Percentiles rank a stretch among this genome's conserved stretches.
These are phyloP conservation scores for Drosophila yakuba DNA, from an alignment of 1,140 invertebrate genomes.

Conservation along the genomic window DNA sequence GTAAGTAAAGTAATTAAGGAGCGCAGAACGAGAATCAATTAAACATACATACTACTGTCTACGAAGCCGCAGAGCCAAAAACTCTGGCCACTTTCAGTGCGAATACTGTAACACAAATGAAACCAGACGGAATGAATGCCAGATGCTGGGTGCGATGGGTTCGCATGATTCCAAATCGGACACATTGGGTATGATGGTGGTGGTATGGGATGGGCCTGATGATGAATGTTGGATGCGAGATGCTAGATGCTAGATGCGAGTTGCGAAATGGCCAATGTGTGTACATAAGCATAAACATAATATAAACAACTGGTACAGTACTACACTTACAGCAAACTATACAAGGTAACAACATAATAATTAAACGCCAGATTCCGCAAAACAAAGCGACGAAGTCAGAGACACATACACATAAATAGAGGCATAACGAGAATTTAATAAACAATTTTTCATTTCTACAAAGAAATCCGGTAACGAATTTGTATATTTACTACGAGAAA, in stretches of 20 bases:
- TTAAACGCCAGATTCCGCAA: slow-evolving; percentile 38
- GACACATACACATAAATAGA: slow-evolving; percentile 70
- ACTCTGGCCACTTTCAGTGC: slow-evolving; percentile 42
- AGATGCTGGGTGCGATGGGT: slow-evolving; percentile 3
- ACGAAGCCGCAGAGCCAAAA: slow-evolving; percentile 11
- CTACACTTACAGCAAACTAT: slow-evolving; percentile 82
- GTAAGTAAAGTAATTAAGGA: slow-evolving; percentile 76
- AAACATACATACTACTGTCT: slow-evolving; percentile 51
- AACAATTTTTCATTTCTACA: slow-evolving; percentile 79
- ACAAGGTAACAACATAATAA: slow-evolving; percentile 75
- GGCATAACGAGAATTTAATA: slow-evolving; percentile 77
- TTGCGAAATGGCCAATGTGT: slow-evolving; percentile 60
- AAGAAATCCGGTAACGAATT: slow-evolving; percentile 80
- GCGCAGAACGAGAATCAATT: slow-evolving; percentile 59
- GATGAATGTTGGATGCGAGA: slow-evolving; percentile 32
- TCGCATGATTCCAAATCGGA: slow-evolving; percentile 19
- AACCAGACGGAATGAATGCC: slow-evolving; percentile 8
- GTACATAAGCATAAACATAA: slow-evolving; percentile 53
- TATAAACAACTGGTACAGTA: slow-evolving; percentile 62
- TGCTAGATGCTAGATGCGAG: slow-evolving; percentile 5
- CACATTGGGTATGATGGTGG: slow-evolving; percentile 28
- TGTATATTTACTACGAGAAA: slow-evolving; percentile 80
- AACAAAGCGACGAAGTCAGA: slow-evolving; percentile 18
- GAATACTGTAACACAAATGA: slow-evolving; percentile 56
- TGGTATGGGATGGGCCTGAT: slow-evolving; percentile 3